phyloP scores from a whole-genome alignment of 1,140 invertebrate species.

The Psilanteris sp. region DNA sequence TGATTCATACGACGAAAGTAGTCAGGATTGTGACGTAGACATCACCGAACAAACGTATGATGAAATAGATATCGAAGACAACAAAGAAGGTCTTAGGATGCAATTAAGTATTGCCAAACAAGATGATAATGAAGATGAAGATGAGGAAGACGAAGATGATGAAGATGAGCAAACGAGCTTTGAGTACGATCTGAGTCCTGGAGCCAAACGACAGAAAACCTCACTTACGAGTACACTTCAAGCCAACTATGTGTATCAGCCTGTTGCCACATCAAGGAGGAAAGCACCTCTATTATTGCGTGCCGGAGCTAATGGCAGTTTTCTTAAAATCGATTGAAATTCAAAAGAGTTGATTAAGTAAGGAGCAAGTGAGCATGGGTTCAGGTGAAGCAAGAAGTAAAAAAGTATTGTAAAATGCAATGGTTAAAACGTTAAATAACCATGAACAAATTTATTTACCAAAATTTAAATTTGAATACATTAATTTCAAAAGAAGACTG shows the following conservation, averaged over 20 bases:
- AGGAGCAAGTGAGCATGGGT: too few species aligned
- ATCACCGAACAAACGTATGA: conserved; percentile 79
- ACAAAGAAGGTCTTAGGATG: conserved; percentile 77
- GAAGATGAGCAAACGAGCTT: conserved; percentile 70
- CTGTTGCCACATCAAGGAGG: conserved; percentile 72
- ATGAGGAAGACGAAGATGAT: conserved; percentile 77
- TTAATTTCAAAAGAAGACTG: too few species aligned
- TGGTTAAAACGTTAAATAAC: too few species aligned
- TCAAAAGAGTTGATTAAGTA: too few species aligned
- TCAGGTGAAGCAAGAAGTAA: too few species aligned
- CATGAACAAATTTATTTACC: too few species aligned
- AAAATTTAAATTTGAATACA: too few species aligned
- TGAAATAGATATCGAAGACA: conserved; percentile 80
- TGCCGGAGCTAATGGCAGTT: conserved; percentile 60
- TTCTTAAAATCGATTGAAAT: conserved; percentile 73
- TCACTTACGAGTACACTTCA: conserved; percentile 70
- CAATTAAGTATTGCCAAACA: conserved; percentile 74
- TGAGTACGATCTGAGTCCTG: conserved; percentile 71
- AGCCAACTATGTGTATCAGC: conserved; percentile 78
- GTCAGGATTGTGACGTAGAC: conserved; percentile 81
- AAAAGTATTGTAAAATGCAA: too few species aligned
- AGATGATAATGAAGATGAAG: conserved; percentile 80
- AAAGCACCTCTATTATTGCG: conserved; percentile 74
- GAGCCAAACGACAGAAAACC: conserved; percentile 74
- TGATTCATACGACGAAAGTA: conserved; percentile 81